Evolutionary conservation across 2,888 invertebrate genomes (phyloP), one percentile per base, ranked within the genome.

Genomic region (Plagodis dolabraria): DNA sequence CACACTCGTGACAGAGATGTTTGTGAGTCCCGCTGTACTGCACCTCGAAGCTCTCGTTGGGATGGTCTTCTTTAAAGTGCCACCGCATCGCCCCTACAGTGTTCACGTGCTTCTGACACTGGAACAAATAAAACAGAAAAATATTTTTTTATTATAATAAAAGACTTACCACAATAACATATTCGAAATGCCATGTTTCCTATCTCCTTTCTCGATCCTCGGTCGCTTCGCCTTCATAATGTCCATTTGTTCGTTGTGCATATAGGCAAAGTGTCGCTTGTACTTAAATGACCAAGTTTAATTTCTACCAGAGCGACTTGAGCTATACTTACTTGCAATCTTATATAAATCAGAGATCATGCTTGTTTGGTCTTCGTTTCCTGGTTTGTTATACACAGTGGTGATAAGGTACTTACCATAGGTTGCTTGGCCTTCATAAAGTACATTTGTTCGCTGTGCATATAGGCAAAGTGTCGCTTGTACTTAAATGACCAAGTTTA

Each of bases 1-100:
- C 63, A 47, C 63, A 63, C 33, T 49, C 47, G 34, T 63, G 57
- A 10, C 63, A 63, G 10, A 63, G 53, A 22, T 60, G 45, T 12
- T 48, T 53, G 42, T 62, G 44, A 5, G 40, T 40, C 10, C 40
- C 40, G 33, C 46, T 47, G 38, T 54, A 59, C 34, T 50, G 44
- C 8, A 42, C 35, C 35, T 51, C 50, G 33, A 44, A 38, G 52
- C 47, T 50, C 8, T 50, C 53, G 9, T 22, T n/a, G 0, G 63
- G 63, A n/a, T 63, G 63, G 5, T 44, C 63, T 5, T n/a, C 22
- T 8, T n/a, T 43, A 53, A 53, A 63, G 33, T 59, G 63, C 49
- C 59, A 50, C n/a, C 8, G 22, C 47, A 59, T 8, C 7, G 47
- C 43, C 6, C 63, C 62, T 8, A 43, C 33, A 36, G 45, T 52